Percentiles rank a stretch among this genome's conserved stretches.
Evolutionary conservation across 2,797 vertebrate species (phyloP).

Genomic region (Buphagus erythrorhynchus): DNA sequence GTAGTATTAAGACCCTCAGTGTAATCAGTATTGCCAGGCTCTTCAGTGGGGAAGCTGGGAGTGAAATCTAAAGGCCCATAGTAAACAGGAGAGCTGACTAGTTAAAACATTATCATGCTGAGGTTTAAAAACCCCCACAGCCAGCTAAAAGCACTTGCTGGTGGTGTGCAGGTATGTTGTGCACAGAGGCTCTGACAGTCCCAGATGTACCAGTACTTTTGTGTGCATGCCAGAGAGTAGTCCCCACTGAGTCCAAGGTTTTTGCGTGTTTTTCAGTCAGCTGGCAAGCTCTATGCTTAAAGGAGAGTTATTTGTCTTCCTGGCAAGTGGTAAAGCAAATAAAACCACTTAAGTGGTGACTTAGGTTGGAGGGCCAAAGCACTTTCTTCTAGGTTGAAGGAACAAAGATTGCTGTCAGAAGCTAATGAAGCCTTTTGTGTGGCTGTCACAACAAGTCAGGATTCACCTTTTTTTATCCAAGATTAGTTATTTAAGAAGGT

Average conservation of each 20-base stretch:
- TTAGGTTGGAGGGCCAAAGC: neutral
- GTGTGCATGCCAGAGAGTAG: fast-evolving
- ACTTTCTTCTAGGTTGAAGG: neutral
- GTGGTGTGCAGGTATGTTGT: neutral
- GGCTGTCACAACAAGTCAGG: neutral
- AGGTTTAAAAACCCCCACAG: neutral
- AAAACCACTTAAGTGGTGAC: neutral
- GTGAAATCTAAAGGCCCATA: neutral
- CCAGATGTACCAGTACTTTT: neutral
- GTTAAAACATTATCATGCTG: neutral
- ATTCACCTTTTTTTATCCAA: neutral
- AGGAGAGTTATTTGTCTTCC: neutral
- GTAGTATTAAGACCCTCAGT: fast-evolving
- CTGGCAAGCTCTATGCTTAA: neutral
- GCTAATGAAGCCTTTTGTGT: neutral
- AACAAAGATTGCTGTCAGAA: neutral
- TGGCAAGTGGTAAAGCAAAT: neutral
- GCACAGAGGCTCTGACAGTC: fast-evolving
- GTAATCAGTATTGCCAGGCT: neutral
- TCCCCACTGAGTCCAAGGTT: fast-evolving
- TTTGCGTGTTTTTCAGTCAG: fast-evolving
- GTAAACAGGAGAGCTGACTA: neutral
- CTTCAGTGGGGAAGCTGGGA: neutral
- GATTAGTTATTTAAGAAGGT: neutral
- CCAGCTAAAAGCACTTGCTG: neutral